These are phyloP conservation scores for Temnothorax nylanderi DNA, from an alignment of 1,140 invertebrate genomes.

Conservation along the genomic window DNA sequence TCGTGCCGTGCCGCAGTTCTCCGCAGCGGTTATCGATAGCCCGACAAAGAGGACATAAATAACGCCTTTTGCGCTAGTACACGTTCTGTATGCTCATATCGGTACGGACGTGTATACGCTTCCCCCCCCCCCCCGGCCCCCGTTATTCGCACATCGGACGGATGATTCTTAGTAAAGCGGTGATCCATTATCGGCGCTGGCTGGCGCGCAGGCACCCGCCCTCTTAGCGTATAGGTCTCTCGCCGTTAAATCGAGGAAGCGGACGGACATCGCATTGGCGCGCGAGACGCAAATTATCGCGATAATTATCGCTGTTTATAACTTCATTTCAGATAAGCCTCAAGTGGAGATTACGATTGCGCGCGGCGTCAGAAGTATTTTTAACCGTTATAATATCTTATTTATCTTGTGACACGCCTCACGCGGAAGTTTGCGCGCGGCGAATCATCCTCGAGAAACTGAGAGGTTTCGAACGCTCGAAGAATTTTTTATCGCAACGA, in stretches of 20 bases:
- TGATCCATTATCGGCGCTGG: constrained; percentile 55
- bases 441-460: not conserved
- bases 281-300: constrained; percentile 23
- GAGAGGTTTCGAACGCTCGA: not conserved
- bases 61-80: constrained; percentile 76
- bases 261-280: constrained; percentile 10
- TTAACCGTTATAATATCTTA: not conserved
- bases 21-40: constrained; percentile 77
- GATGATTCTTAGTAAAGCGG: constrained; percentile 57
- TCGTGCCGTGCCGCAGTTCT: constrained; percentile 68
- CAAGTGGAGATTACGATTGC: not conserved
- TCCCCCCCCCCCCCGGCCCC: not conserved
- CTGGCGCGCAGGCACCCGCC: constrained; percentile 34
- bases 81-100: constrained; percentile 49
- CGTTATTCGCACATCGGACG: constrained; percentile 57
- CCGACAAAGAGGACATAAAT: constrained; percentile 82
- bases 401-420: not conserved
- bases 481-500: not conserved
- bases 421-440: not conserved
- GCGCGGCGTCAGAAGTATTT: constrained; percentile 1
- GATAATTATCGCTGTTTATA: constrained; percentile 36
- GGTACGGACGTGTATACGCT: constrained; percentile 48
- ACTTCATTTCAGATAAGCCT: not conserved
- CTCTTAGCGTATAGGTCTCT: constrained; percentile 13
- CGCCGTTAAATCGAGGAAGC: constrained; percentile 42